Evolutionary conservation across 2,797 vertebrate species (phyloP), one percentile per base, ranked within the genome.

Genomic region (Mus caroli): DNA sequence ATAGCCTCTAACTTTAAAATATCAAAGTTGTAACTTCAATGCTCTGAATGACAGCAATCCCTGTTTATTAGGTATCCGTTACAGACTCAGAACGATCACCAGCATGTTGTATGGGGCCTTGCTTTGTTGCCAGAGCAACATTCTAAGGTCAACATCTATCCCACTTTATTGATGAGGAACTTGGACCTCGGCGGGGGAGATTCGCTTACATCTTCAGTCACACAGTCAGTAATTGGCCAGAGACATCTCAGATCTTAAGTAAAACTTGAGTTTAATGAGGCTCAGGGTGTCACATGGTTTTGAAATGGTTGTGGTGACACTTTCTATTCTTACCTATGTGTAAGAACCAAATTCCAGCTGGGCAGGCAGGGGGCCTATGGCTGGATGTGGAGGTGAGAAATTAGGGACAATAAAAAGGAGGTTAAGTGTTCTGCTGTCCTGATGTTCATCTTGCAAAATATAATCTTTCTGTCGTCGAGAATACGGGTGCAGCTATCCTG

Each of bases 201-300:
- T 89, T 84, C n/a, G 92, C 73, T 91, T 46, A 92, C 34, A 88
- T 91, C 20, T 67, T 46, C n/a, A 93, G 90, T 89, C 79, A 78
- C 46, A 87, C 4, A 96, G 52, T 52, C 28, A 90, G 58, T 26
- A 77, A 87, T 77, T 0, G 3, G 52, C 93, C 69, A 77, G 50
- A 62, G 62, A n/a, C 76, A 93, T 87, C 56, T 43, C 62, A 94
- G 14, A 91, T 50, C 52, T 89, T 87, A 77, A 56, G n/a, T 86
- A 54, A 85, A 52, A 88, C 67, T 93, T 93, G 80, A 94, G 93
- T 80, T 87, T 58, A 90, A 79, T 88, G 77, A 96, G 24, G 73
- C 43, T 88, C 50, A 79, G 34, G 50, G 28, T 93, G 31, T 90
- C 62, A 85, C 28, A 82, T 91, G 94, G 94, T 24, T 84, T 83